Percentiles rank a stretch among this genome's conserved stretches.
phyloP scores from a whole-genome alignment of 1,140 invertebrate genomes.

The Euura lappo region DNA sequence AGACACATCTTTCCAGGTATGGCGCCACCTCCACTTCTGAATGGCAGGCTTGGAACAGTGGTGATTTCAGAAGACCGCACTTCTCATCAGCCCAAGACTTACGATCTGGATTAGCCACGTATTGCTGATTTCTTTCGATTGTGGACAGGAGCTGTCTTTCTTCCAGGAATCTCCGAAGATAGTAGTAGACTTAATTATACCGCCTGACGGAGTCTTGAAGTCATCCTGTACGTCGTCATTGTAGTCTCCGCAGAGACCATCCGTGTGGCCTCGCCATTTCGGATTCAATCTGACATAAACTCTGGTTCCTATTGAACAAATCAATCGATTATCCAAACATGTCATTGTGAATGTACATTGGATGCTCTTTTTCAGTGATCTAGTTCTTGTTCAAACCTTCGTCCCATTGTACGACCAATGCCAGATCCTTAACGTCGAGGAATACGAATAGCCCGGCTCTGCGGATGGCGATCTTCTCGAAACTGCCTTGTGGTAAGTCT shows the following conservation, averaged over 20 bases:
- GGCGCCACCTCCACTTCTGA: slow-evolving; percentile 75
- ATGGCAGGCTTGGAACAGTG: slow-evolving; percentile 79
- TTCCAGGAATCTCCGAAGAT: slow-evolving; percentile 91
- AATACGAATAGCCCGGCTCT: slow-evolving; percentile 78
- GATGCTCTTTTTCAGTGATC: neutral
- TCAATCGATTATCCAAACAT: neutral
- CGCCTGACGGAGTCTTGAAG: slow-evolving; percentile 82
- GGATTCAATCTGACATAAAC: slow-evolving; percentile 79
- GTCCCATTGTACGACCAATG: slow-evolving; percentile 87
- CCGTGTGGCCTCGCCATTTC: slow-evolving; percentile 76
- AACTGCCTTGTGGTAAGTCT: slow-evolving; percentile 33
- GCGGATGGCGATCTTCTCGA: slow-evolving; percentile 61
- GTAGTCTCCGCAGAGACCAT: slow-evolving; percentile 90
- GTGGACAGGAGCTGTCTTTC: slow-evolving; percentile 76
- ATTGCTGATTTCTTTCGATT: slow-evolving; percentile 59
- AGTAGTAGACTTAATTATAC: slow-evolving; percentile 71
- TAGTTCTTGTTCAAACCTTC: slow-evolving; percentile 43
- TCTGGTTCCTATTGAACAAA: slow-evolving; percentile 66
- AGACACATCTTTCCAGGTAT: slow-evolving; percentile 75
- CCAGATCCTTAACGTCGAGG: slow-evolving; percentile 77
- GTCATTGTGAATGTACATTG: neutral
- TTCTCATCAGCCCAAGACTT: slow-evolving; percentile 78
- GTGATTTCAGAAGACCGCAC: slow-evolving; percentile 77
- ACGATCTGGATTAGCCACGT: slow-evolving; percentile 76
- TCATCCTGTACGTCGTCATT: slow-evolving; percentile 83